Percentiles rank a stretch among this genome's conserved stretches.
Conservation (phyloP, 2,888 invertebrate genomes). For the Rotaria socialis region DNA sequence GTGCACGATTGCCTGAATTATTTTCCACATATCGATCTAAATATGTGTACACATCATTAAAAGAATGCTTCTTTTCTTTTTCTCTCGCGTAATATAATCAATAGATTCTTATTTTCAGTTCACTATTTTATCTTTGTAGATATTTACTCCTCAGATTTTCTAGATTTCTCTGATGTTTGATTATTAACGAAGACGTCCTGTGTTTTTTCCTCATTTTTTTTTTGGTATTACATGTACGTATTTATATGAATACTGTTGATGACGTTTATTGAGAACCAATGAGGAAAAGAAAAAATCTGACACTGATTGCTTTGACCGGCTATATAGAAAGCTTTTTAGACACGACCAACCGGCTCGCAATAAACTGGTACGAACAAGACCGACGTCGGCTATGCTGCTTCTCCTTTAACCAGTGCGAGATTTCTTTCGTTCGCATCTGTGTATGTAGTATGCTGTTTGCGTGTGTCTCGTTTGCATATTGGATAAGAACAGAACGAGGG, state of each 20-base stretch:
- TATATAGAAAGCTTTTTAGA: constrained; percentile 4
- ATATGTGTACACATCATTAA: background rate
- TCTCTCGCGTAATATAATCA: too few species aligned
- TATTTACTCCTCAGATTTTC: background rate
- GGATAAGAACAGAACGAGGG: background rate
- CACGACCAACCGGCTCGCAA: constrained; percentile 19
- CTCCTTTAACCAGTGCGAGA: background rate
- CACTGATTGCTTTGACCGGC: constrained; percentile 6
- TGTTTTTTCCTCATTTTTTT: background rate
- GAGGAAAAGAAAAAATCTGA: constrained; percentile 7
- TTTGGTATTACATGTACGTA: background rate
- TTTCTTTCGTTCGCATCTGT: constrained; percentile 27
- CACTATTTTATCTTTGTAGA: background rate
- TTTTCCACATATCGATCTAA: background rate
- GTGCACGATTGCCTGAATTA: background rate
- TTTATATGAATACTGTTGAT: constrained; percentile 11
- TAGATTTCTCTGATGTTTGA: background rate
- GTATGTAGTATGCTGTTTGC: background rate
- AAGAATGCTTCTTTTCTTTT: too few species aligned
- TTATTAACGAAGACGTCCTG: background rate
- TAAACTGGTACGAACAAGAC: constrained; percentile 29
- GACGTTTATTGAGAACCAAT: background rate
- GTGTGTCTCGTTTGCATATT: background rate
- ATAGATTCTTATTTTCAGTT: background rate
- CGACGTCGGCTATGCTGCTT: constrained; percentile 11